Percentiles rank a stretch among this genome's conserved stretches.
These are phyloP conservation scores for Brachionus koreanus DNA, from an alignment of 1,140 invertebrate genomes.

Conservation along the genomic window DNA sequence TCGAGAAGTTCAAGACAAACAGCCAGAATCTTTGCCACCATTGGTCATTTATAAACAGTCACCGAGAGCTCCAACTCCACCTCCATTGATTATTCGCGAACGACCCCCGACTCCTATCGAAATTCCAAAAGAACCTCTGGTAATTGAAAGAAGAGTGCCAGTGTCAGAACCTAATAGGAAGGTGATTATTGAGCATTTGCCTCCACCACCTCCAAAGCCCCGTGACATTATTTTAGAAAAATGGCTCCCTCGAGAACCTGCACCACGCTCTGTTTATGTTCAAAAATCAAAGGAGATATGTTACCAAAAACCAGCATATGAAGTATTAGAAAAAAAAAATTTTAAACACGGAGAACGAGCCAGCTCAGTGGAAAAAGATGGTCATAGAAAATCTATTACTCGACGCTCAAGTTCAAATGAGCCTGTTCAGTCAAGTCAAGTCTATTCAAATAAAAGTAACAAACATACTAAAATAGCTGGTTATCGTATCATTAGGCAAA, in stretches of 20 bases:
- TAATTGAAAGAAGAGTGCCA: neutral
- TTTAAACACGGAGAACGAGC: neutral
- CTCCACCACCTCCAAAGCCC: conserved; percentile 1
- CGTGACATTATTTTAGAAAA: conserved; percentile 32
- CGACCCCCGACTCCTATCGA: conserved; percentile 7
- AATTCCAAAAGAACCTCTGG: conserved; percentile 1
- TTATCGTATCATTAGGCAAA: conserved; percentile 31
- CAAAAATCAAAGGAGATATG: neutral
- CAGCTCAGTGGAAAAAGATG: neutral
- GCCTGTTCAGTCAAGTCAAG: neutral
- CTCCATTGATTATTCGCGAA: conserved; percentile 12
- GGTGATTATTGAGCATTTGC: conserved; percentile 8
- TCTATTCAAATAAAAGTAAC: neutral
- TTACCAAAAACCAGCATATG: neutral
- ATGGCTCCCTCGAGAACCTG: conserved; percentile 9
- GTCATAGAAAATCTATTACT: neutral
- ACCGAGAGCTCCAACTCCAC: conserved; percentile 3
- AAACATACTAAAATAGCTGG: conserved; percentile 13
- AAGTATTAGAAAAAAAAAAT: neutral
- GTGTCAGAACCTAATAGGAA: neutral
- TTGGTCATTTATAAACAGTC: conserved; percentile 14
- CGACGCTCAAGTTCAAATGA: neutral
- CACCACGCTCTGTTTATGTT: neutral
- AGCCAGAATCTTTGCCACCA: neutral
- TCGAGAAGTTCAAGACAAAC: conserved; percentile 20